A percentile compares a stretch with the other conserved stretches of the same genome.
These are phyloP conservation scores for Upupa epops DNA, from an alignment of 2,113 vertebrate species.

Conservation along the genomic window DNA sequence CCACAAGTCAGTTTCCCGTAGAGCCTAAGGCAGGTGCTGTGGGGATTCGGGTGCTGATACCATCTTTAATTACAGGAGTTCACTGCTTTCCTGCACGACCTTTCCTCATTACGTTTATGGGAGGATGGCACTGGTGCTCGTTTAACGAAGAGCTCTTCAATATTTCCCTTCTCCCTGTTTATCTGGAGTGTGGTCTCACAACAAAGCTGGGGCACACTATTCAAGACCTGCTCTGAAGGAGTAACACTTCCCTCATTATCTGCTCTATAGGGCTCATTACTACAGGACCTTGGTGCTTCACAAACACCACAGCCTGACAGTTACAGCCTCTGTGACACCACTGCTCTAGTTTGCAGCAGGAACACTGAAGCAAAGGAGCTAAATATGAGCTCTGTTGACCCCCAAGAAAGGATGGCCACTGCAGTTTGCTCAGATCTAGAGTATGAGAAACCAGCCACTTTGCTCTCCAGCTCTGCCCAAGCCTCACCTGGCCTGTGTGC, in stretches of 20 bases:
- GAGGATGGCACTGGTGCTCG: background rate
- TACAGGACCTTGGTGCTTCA: background rate
- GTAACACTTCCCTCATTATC: background rate
- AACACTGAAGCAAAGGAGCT: background rate
- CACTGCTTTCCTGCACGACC: slow-evolving; percentile 18
- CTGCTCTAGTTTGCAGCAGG: background rate
- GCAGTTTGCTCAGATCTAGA: background rate
- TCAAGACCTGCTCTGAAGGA: background rate
- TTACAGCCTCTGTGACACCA: background rate
- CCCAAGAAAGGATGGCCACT: background rate
- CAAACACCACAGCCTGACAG: background rate
- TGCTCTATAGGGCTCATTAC: background rate
- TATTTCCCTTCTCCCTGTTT: background rate
- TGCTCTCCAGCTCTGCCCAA: background rate
- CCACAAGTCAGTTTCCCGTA: background rate
- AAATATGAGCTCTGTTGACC: background rate
- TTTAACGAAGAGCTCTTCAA: background rate
- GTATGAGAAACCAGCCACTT: rapidly evolving
- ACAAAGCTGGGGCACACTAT: background rate
- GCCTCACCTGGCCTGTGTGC: background rate
- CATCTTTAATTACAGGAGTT: slow-evolving; percentile 39
- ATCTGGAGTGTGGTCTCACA: background rate
- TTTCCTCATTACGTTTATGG: background rate
- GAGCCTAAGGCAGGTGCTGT: background rate
- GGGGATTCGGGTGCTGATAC: background rate